Evolutionary conservation across 2,888 invertebrate genomes (phyloP), one percentile per base, ranked within the genome.

Genomic region (Tolmerus cingulatus): DNA sequence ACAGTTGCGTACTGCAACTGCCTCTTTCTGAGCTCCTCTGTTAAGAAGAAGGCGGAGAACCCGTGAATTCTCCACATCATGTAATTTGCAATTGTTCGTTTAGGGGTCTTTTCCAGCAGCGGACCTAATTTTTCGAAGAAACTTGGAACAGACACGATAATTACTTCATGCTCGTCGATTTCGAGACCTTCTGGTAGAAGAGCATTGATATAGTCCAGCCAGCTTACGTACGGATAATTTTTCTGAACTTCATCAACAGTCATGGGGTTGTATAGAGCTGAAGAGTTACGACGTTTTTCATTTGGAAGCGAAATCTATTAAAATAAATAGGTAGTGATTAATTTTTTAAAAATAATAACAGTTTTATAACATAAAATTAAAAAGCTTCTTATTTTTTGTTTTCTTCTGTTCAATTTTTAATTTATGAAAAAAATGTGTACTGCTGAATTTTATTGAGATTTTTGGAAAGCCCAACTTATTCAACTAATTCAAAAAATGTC

Each of bases 241-340:
- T 93, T 90, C 90, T 97, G 95, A 66, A 99, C 92, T 90, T 98
- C 95, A 1, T 93, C 92, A n/a, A 98, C 93, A 0, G 96, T 96
- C 95, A 97, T 97, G 8, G 97, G 96, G 90, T 98, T 98, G 93
- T 98, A 98, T n/a, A 98, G 94, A 89, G 96, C 96, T 5, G 97
- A 96, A 8, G 97, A 97, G 91, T 98, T 98, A 89, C 98, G 95
- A 76, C 98, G 95, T 92, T 98, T 96, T 91, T 98, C 98, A 90
- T 96, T 95, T 5, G 98, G 97, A 91, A 97, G 93, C 8, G 97
- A 97, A 90, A 96, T 97, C 97, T 97, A 91, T n/a, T 91, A 87
- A 88, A 89, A 89, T 88, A 86, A 66, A 27, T 19, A 2, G 27
- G 4, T 51, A 5, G n/a, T 51, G n/a, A 51, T 16, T 51, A 2